phyloP scores from a whole-genome alignment of 2,797 vertebrate species.

The Cyclura pinguis region DNA sequence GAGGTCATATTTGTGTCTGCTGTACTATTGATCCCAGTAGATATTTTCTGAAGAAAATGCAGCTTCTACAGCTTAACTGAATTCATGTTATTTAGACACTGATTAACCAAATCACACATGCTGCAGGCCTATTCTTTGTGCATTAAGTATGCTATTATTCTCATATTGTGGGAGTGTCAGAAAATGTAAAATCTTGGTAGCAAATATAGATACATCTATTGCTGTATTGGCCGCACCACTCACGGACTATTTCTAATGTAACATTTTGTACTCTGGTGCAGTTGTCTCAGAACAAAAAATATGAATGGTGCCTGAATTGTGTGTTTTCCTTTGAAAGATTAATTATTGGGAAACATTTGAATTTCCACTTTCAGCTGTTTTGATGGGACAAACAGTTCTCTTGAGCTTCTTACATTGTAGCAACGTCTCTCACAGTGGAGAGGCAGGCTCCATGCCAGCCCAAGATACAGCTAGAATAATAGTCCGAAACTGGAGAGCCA shows the following conservation, averaged over 20 bases:
- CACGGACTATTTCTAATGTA: neutral
- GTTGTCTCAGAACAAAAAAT: too few species aligned
- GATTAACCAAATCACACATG: neutral
- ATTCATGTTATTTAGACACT: fast-evolving
- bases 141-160: neutral
- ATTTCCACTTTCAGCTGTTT: neutral
- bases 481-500: neutral
- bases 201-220: neutral
- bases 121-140: neutral
- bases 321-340: constrained; percentile 4
- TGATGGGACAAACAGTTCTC: neutral
- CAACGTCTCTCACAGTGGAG: neutral
- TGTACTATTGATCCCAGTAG: neutral
- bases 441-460: too few species aligned
- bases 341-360: neutral
- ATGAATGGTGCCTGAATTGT: neutral
- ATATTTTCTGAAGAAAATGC: neutral
- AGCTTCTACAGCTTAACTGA: neutral
- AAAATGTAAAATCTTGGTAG: neutral
- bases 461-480: neutral
- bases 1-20: neutral
- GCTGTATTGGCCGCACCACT: neutral
- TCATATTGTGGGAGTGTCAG: neutral
- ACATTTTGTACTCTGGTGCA: neutral
- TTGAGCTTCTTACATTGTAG: neutral